A percentile compares a stretch with the other conserved stretches of the same genome.
Conservation (phyloP, 1,140 invertebrate genomes). For the Saxidomus purpurata region DNA sequence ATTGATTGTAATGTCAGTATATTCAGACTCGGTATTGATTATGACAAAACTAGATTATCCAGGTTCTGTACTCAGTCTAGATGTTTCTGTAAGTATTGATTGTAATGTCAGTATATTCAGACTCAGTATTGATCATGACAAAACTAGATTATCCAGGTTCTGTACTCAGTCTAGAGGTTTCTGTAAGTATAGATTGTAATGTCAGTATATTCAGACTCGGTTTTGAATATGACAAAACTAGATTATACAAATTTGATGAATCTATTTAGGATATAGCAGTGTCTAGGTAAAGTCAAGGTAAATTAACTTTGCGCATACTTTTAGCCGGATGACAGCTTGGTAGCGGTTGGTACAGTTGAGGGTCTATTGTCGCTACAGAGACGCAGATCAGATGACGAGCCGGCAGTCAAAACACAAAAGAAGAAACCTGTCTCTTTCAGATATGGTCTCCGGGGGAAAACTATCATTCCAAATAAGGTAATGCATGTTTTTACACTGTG, state of each 20-base stretch:
- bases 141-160: no score
- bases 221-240: no score
- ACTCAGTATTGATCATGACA: no score
- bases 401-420: slow-evolving; percentile 48
- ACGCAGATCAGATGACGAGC: slow-evolving; percentile 88
- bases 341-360: slow-evolving; percentile 96
- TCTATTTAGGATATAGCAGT: no score
- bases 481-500: no score
- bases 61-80: slow-evolving; percentile 96
- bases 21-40: no score
- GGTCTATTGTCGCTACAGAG: slow-evolving; percentile 95
- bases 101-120: neutral
- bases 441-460: slow-evolving; percentile 84
- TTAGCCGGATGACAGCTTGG: slow-evolving; percentile 92
- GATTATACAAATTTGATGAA: no score
- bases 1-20: no score
- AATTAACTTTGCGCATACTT: slow-evolving; percentile 40
- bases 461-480: slow-evolving; percentile 71
- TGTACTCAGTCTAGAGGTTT: no score
- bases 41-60: slow-evolving; percentile 92
- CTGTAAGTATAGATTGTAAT: no score
- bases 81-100: slow-evolving; percentile 89
- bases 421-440: slow-evolving; percentile 85
- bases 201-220: no score
- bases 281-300: no score